These are phyloP conservation scores for Maniola hyperantus DNA, from an alignment of 2,888 invertebrate genomes.

Conservation along the genomic window DNA sequence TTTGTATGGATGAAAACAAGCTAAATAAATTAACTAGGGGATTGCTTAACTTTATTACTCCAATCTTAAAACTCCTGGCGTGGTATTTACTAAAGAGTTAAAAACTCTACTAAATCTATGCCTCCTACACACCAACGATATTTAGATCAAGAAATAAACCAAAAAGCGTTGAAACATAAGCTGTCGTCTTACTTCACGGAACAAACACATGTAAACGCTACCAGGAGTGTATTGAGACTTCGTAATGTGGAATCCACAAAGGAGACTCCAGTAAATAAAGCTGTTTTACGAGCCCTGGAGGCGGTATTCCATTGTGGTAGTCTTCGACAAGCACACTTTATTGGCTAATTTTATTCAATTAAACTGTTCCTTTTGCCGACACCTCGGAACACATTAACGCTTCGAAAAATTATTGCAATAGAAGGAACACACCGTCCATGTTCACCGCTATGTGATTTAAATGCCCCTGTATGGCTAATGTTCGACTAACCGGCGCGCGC, in stretches of 20 bases:
- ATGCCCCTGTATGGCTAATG: constrained; percentile 47
- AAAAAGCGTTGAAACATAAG: constrained; percentile 21
- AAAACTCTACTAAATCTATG: constrained; percentile 3
- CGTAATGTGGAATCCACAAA: constrained; percentile 72
- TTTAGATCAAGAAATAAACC: constrained; percentile 12
- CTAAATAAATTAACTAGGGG: background rate
- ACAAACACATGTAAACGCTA: constrained; percentile 58
- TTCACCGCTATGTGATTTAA: constrained; percentile 58
- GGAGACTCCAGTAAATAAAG: constrained; percentile 69
- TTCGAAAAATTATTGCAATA: constrained; percentile 72
- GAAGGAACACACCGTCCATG: constrained; percentile 56
- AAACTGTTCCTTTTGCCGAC: constrained; percentile 69
- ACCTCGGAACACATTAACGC: constrained; percentile 66
- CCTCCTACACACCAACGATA: background rate
- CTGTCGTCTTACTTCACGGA: constrained; percentile 41
- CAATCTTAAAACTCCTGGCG: background rate
- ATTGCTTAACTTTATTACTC: constrained; percentile 1
- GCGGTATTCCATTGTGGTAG: constrained; percentile 78
- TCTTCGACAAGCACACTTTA: constrained; percentile 72
- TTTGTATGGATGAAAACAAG: background rate
- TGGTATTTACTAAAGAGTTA: background rate
- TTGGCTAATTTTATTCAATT: constrained; percentile 82
- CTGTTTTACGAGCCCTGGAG: constrained; percentile 65
- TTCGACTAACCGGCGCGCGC: constrained; percentile 41
- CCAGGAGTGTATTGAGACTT: constrained; percentile 60